phyloP scores from a whole-genome alignment of 2,888 invertebrate species.

The Lycophotia porphyrea region DNA sequence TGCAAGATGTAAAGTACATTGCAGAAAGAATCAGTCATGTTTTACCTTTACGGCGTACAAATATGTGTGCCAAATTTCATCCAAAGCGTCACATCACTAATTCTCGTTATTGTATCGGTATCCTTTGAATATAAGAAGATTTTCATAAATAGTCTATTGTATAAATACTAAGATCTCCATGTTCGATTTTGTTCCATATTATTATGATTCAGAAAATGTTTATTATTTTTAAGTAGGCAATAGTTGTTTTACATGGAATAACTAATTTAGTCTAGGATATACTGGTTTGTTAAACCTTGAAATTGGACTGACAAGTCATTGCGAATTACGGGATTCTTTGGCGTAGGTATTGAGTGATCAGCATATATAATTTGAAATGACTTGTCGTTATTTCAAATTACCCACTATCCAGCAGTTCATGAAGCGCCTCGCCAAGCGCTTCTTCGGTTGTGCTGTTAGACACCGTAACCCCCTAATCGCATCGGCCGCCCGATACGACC shows the following conservation, averaged over 20 bases:
- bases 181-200: constrained; percentile 13
- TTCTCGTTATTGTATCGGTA: constrained; percentile 27
- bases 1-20: no score
- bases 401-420: no score
- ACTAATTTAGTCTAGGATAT: neutral
- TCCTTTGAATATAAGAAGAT: constrained; percentile 27
- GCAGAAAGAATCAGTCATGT: no score
- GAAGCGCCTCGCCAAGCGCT: no score
- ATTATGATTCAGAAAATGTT: constrained; percentile 9
- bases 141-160: constrained; percentile 39
- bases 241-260: neutral
- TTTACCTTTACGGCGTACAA: no score
- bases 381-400: neutral
- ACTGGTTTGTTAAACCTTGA: neutral
- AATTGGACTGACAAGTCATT: neutral
- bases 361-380: neutral
- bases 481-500: no score
- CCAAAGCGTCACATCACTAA: constrained; percentile 47
- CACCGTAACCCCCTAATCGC: no score
- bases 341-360: no score
- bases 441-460: no score
- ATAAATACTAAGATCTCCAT: constrained; percentile 21
- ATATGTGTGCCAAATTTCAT: no score
- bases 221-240: neutral
- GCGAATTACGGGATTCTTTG: neutral